These are phyloP conservation scores for Eumacrocentrus americanus DNA, from an alignment of 2,888 invertebrate species.

Conservation along the genomic window DNA sequence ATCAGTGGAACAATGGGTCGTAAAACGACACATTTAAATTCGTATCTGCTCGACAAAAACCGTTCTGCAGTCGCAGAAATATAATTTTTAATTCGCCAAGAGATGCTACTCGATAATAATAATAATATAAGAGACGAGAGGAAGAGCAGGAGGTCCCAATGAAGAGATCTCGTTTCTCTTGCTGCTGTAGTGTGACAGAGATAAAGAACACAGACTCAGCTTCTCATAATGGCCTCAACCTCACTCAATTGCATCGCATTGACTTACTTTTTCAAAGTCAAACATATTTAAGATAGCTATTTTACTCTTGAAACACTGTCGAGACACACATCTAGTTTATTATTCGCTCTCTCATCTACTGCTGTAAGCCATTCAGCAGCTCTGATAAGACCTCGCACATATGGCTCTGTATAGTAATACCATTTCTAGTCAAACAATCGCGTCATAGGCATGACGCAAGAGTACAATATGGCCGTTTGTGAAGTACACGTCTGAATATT, in stretches of 20 bases:
- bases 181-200: no score
- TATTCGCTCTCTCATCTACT: neutral
- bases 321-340: neutral
- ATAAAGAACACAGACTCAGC: no score
- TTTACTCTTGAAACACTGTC: neutral
- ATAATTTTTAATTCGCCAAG: neutral
- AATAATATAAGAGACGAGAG: neutral
- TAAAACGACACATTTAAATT: neutral
- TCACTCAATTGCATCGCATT: constrained; percentile 50
- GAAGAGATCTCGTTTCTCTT: neutral
- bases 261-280: constrained; percentile 54
- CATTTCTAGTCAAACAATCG: constrained; percentile 19
- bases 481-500: constrained; percentile 2
- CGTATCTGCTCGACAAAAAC: neutral
- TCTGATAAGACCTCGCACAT: neutral
- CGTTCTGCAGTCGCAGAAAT: neutral
- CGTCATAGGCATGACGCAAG: constrained; percentile 24
- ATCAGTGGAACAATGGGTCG: neutral
- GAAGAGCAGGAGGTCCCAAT: no score
- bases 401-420: neutral
- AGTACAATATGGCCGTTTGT: constrained; percentile 23
- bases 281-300: constrained; percentile 36
- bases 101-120: neutral
- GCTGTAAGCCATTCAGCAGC: neutral
- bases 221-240: constrained; percentile 38